phyloP scores from a whole-genome alignment of 2,888 invertebrate species.

The Plutella xylostella region DNA sequence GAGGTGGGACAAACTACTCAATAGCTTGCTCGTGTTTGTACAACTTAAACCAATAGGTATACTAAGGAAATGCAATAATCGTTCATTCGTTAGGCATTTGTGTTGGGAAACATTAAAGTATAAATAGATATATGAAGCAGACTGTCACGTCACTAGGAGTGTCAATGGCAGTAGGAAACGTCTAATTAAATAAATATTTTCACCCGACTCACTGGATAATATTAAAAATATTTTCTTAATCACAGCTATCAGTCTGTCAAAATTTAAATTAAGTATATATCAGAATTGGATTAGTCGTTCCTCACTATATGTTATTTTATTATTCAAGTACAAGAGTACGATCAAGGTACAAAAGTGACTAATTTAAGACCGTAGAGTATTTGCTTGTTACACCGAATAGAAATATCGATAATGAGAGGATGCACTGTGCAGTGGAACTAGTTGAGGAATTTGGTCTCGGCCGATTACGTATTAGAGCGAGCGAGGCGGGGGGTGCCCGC shows the following conservation, averaged over 20 bases:
- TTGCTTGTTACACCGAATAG: constrained; percentile 41
- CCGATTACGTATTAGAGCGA: constrained; percentile 46
- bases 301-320: constrained; percentile 56
- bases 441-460: constrained; percentile 55
- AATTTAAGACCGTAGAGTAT: constrained; percentile 65
- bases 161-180: constrained; percentile 62
- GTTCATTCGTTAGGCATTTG: constrained; percentile 4
- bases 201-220: constrained; percentile 69
- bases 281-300: constrained; percentile 65
- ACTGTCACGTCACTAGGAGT: constrained; percentile 46
- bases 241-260: constrained; percentile 71
- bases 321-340: constrained; percentile 55
- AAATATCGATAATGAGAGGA: constrained; percentile 45
- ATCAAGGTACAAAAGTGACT: constrained; percentile 69
- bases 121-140: constrained; percentile 53
- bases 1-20: constrained; percentile 43
- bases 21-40: constrained; percentile 47
- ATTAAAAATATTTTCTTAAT: constrained; percentile 70
- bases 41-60: constrained; percentile 37
- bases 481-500: constrained; percentile 46
- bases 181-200: constrained; percentile 66
- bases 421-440: constrained; percentile 25
- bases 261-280: constrained; percentile 71
- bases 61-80: constrained; percentile 9
- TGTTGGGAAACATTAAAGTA: constrained; percentile 1